phyloP scores from a whole-genome alignment of 2,888 invertebrate genomes.

The Scotopteryx bipunctaria region DNA sequence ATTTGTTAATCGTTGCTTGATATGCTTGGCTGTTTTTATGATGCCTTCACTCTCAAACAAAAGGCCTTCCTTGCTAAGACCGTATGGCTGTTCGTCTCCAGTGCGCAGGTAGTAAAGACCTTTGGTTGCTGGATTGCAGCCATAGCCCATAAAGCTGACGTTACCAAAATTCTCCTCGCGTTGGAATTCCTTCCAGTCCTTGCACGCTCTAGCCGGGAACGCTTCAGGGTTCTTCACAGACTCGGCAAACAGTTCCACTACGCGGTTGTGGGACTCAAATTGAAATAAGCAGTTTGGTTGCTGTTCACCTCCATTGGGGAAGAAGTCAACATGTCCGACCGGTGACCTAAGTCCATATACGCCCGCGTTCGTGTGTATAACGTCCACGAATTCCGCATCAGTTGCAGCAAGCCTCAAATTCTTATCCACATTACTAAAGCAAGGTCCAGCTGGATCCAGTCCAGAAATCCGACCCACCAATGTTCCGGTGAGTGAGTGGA shows the following conservation, averaged over 20 bases:
- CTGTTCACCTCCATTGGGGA: constrained; percentile 61
- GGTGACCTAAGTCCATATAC: constrained; percentile 60
- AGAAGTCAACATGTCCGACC: constrained; percentile 70
- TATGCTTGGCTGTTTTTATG: constrained; percentile 13
- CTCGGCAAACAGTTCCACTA: constrained; percentile 47
- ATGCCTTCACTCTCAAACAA: constrained; percentile 18
- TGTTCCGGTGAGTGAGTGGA: constrained; percentile 51
- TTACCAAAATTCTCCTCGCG: constrained; percentile 7
- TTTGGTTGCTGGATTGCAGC: constrained; percentile 21
- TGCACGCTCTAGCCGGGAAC: constrained; percentile 20
- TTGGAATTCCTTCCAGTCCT: constrained; percentile 21
- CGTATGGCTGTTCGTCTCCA: constrained; percentile 30
- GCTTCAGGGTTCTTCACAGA: constrained; percentile 21
- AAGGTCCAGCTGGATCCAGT: constrained; percentile 75
- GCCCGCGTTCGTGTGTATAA: constrained; percentile 65
- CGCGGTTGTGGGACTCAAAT: constrained; percentile 68
- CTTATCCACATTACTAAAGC: constrained; percentile 60
- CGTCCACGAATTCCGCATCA: constrained; percentile 67
- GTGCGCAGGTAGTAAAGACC: constrained; percentile 43
- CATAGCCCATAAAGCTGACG: constrained; percentile 38
- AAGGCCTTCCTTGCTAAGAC: constrained; percentile 29
- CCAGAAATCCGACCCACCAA: constrained; percentile 62
- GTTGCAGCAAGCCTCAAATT: constrained; percentile 49
- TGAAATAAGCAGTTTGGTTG: constrained; percentile 68
- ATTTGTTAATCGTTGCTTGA: constrained; percentile 1